Base-by-base conservation (phyloP, 2,797 vertebrate genomes). In the Garrulus glandarius region DNA sequence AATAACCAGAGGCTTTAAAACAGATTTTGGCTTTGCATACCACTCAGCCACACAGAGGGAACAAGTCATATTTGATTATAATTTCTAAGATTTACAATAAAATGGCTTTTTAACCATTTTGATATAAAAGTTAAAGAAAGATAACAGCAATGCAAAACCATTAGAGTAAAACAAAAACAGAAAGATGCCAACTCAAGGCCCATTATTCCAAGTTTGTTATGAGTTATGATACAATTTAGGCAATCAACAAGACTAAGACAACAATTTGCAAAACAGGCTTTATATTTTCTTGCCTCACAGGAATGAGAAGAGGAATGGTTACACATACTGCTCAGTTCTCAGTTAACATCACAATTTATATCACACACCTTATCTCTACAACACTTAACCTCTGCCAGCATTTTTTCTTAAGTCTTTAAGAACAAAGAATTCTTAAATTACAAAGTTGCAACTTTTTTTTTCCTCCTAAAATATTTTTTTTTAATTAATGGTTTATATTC, bases 1-100 rank as follows among this genome's bases (percentile, higher is more conserved):
- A 94, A 84, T 6, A 81, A 63, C 47, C 80, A 86, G 55, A 84
- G 30, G 26, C 69, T 86, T 78, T 72, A 57, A 59, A 93, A 75
- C 12, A 57, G 47, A 52, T 41, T 68, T 20, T 43, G n/a, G 47
- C 47, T 92, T 53, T 39, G 18, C 23, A 0, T 24, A 55, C 59
- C 37, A 15, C 46, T 43, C 39, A 86, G 22, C 24, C 29, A 74
- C 6, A 49, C 3, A 59, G 39, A 79, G 4, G 13, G 43, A 81
- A 53, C 22, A 82, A 57, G 13, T 52, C 2, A 26, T 19, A 74
- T 13, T 39, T 52, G 27, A 75, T 78, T 43, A 17, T 19, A 30
- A 44, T n/a, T 88, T 52, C 53, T 34, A 57, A 83, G 3, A 56
- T 7, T 23, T 44, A 71, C 14, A 75, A 50, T 53, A 71, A 95